Conservation (phyloP, 2,113 vertebrate species). For the Sula dactylatra region DNA sequence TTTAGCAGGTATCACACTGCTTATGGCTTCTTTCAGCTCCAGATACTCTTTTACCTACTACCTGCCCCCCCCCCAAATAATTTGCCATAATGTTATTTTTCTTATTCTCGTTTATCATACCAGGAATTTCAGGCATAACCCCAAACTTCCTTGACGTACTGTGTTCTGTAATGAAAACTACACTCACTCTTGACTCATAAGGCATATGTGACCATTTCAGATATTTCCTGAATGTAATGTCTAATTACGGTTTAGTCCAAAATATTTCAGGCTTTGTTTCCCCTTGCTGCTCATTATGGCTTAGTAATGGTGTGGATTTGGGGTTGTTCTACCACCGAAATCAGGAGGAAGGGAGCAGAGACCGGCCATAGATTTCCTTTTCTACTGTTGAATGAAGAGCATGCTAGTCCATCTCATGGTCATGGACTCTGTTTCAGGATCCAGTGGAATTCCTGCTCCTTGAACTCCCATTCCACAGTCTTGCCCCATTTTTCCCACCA, state of each 20-base stretch:
- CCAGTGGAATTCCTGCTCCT: not conserved
- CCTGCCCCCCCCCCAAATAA: not conserved
- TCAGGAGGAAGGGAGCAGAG: not conserved
- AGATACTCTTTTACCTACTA: not conserved
- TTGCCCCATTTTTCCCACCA: not conserved
- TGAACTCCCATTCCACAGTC: not conserved
- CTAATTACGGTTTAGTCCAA: not conserved
- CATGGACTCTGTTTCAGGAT: not conserved
- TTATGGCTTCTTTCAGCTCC: not conserved
- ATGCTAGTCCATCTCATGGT: not conserved
- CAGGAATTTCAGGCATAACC: not conserved
- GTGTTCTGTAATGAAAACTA: not conserved
- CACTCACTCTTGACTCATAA: not conserved
- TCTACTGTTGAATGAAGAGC: rapidly evolving
- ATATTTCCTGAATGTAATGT: not conserved
- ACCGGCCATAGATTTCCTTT: not conserved
- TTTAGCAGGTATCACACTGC: not conserved
- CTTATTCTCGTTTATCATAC: not conserved
- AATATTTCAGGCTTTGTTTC: not conserved
- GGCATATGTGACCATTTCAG: not conserved
- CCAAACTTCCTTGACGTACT: not conserved
- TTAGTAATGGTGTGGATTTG: not conserved
- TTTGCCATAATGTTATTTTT: not conserved
- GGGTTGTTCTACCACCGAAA: not conserved
- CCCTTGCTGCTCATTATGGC: not conserved